Evolutionary conservation across 1,140 invertebrate genomes (phyloP), one percentile per base, ranked within the genome.

Genomic region (Zaprionus taronus): DNA sequence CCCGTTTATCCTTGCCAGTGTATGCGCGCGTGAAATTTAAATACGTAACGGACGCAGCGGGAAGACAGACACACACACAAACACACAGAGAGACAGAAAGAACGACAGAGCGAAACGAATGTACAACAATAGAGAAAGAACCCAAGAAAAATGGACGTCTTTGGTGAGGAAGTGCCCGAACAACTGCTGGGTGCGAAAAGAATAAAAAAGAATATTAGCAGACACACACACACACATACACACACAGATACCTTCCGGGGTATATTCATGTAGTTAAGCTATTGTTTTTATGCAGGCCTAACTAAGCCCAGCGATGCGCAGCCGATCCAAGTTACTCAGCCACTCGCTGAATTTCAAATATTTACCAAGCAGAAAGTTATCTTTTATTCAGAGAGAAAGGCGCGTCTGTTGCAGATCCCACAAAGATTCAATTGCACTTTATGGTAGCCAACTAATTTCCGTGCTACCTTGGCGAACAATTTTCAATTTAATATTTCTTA

Each of bases 1-100:
- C 85, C 85, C 75, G 85, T 85, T 90, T 90, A 87, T 87, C 84
- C 84, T 74, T 90, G 85, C 84, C 76, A 84, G 81, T 84, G 81
- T 84, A 90, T 84, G 81, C 85, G 85, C 86, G 81, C 79, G 81
- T 85, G 85, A 89, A 90, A 89, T 89, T 89, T 87, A 90, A 89
- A 89, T 89, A 90, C 81, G 77, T 62, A 72, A 49, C 47, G 69
- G 72, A 55, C 72, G 36, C 56, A 65, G 57, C 38, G 44, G 14
- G 49, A 67, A 47, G 62, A 63, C 26, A 60, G 2, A 56, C 12
- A 14, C 11, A 28, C 6, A 34, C 28, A n/a, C 15, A 64, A n/a
- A 36, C 1, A 24, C 11, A 31, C 15, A 47, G 5, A 17, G 5
- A 14, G 20, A 24, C 20, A 14, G 20, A 51, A 14, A 49, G 38